These are phyloP conservation scores for Daktulosphaira vitifoliae DNA, from an alignment of 1,140 invertebrate species.

Conservation along the genomic window DNA sequence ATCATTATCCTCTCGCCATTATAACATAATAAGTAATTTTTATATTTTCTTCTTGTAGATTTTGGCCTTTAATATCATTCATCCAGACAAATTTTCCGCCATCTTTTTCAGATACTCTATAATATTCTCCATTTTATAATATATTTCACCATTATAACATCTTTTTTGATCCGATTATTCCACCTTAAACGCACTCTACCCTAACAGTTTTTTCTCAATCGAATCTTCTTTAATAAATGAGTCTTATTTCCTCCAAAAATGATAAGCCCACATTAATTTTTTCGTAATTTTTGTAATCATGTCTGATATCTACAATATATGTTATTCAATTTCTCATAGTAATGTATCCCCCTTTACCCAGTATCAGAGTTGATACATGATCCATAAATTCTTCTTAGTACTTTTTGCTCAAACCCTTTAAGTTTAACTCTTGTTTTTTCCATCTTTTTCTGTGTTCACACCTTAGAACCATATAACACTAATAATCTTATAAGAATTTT, in stretches of 20 bases:
- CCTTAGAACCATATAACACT: slow-evolving; percentile 21
- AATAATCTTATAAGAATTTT: slow-evolving; percentile 12
- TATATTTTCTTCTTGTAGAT: not conserved
- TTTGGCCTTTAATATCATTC: not conserved
- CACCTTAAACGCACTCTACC: not conserved
- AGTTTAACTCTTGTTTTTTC: slow-evolving; percentile 12
- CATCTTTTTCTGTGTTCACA: slow-evolving; percentile 9
- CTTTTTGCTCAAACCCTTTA: slow-evolving; percentile 13
- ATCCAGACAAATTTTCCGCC: not conserved
- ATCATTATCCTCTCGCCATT: no score
- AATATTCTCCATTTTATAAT: not conserved
- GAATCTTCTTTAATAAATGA: slow-evolving; percentile 1
- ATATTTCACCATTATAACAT: not conserved
- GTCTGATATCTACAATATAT: not conserved
- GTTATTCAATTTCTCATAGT: slow-evolving; percentile 2
- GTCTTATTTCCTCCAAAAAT: not conserved
- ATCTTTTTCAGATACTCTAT: not conserved
- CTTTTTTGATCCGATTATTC: not conserved
- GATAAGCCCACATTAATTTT: not conserved
- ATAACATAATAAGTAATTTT: no score
- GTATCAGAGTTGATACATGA: not conserved
- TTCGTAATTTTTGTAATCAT: not conserved
- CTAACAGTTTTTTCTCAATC: not conserved
- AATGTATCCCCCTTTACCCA: not conserved
- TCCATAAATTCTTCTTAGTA: slow-evolving; percentile 26